Evolutionary conservation across 2,797 vertebrate species (phyloP).

Genomic region (Oreortyx pictus): DNA sequence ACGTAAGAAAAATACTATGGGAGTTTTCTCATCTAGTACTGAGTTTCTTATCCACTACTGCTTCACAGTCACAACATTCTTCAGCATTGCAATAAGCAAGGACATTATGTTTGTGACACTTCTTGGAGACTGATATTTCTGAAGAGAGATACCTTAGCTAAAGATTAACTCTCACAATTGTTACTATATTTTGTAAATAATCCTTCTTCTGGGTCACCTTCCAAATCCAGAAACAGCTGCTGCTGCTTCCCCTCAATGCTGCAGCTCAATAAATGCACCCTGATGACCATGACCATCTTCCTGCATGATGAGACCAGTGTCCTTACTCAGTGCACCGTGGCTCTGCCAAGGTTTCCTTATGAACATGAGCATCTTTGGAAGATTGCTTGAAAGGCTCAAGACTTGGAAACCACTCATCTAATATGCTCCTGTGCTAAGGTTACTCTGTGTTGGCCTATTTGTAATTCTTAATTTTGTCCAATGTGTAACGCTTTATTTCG

Average conservation of each 20-base stretch:
- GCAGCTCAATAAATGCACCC: neutral
- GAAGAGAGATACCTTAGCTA: neutral
- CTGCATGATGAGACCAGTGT: fast-evolving
- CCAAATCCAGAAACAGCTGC: neutral
- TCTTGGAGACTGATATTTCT: neutral
- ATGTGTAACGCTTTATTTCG: neutral
- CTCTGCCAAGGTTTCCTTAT: neutral
- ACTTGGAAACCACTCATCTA: neutral
- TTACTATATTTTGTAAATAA: neutral
- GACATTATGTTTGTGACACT: neutral
- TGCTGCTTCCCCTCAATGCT: neutral
- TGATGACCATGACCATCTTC: neutral
- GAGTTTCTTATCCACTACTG: neutral
- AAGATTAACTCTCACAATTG: neutral
- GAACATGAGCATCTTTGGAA: neutral
- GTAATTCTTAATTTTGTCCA: neutral
- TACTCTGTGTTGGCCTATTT: neutral
- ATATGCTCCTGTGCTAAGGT: neutral
- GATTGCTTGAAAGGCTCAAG: neutral
- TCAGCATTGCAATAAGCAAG: neutral
- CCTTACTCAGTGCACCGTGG: too few species aligned
- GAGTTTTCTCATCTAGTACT: neutral
- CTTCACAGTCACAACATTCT: neutral
- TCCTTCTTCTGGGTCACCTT: neutral
- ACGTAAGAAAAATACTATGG: neutral